Evolutionary conservation across 1,140 invertebrate genomes (phyloP), one percentile per base, ranked within the genome.

Genomic region (Vollenhovia emeryi): DNA sequence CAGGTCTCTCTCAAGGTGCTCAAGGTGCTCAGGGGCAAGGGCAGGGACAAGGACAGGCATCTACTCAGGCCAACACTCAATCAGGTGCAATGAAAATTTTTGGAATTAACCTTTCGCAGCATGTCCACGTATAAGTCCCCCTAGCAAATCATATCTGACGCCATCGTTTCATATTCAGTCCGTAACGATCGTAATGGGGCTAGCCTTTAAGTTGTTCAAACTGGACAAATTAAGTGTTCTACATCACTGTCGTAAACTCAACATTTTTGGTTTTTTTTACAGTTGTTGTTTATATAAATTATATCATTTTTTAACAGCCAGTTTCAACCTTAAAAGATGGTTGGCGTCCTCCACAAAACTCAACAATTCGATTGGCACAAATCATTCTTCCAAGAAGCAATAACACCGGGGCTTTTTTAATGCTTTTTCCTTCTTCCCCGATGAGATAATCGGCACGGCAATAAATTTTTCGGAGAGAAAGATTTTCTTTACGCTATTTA

Each of bases 41-140:
- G 73, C 88, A 91, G 78, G 86, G 90, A 27, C 93, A 93, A 92
- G 91, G 93, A 87, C 92, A 93, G 59, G 76, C 89, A 75, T 57
- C 91, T 50, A 74, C 91, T 85, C 89, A 91, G 71, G 71, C 87
- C 74, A 91, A 90, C 59, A 82, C 91, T 91, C 94, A 91, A 90
- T 74, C 93, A 94, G 93, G 93, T 94, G 85, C 87, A 85, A 50
- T 40, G 0, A 48, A 85, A 57, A 57, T 76, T 60, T 79, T 33
- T 66, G 7, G 24, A 52, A 84, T 43, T 13, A 60, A 76, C 55
- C 21, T 66, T 55, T 71, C 6, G 18, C 52, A 69, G 64, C 62
- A 71, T 80, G 78, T 73, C 27, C 18, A 66, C 40, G 33, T 45
- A 36, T 43, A 69, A 6, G 24, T 55, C 43, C 9, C 36, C 9